Percentiles rank a stretch among this genome's conserved stretches.
Evolutionary conservation across 2,888 invertebrate species (phyloP).

Genomic region (Iselma pallidipennis): DNA sequence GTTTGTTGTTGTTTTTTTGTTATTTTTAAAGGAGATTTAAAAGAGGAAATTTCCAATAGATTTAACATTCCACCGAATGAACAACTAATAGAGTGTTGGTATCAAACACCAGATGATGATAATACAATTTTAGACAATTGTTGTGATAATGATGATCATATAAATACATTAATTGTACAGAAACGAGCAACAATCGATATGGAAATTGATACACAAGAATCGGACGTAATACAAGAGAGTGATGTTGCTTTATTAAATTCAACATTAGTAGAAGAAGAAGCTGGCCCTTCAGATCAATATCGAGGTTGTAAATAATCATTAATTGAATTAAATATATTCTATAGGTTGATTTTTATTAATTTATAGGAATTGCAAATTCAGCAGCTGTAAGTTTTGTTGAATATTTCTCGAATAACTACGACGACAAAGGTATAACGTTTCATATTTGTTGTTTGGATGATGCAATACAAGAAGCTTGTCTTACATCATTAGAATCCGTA

Average conservation of each 20-base stretch:
- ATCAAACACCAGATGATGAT: conserved; percentile 27
- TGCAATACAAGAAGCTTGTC: conserved; percentile 32
- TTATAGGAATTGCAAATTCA: conserved; percentile 25
- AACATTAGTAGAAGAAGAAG: not conserved
- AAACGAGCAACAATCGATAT: not conserved
- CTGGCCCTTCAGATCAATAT: not conserved
- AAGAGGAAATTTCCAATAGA: conserved; percentile 18
- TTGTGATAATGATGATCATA: conserved; percentile 12
- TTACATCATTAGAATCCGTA: conserved; percentile 89
- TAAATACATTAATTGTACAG: conserved; percentile 3
- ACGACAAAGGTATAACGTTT: conserved; percentile 30
- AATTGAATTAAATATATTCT: not conserved
- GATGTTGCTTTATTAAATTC: not conserved
- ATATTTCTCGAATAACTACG: conserved; percentile 30
- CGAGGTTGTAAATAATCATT: not conserved
- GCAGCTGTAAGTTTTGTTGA: conserved; percentile 33
- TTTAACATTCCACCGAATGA: conserved; percentile 28
- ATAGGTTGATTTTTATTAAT: conserved; percentile 11
- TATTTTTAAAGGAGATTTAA: conserved; percentile 13
- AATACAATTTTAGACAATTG: conserved; percentile 28
- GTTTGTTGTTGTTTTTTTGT: not conserved
- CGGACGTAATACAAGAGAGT: not conserved
- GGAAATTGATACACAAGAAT: not conserved
- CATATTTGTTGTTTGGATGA: conserved; percentile 33
- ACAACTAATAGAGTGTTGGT: conserved; percentile 35